A percentile compares a stretch with the other conserved stretches of the same genome.
These are phyloP conservation scores for Pseudomugil gertrudae DNA, from an alignment of 2,797 vertebrate species.

Conservation along the genomic window DNA sequence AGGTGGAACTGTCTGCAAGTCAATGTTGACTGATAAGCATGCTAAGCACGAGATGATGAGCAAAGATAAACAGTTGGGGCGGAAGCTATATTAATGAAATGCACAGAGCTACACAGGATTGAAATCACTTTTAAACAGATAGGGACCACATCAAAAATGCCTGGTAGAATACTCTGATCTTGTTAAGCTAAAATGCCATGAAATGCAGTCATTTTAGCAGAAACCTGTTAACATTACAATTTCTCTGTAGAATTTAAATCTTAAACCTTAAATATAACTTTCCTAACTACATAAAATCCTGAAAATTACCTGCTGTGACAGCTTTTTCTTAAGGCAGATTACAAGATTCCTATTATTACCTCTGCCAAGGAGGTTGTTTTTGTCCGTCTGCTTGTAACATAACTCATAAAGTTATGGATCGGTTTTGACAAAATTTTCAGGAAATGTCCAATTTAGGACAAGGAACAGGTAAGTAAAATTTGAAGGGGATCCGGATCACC, in stretches of 20 bases:
- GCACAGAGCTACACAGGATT: not conserved
- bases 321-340: slow-evolving; percentile 8
- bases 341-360: too few relatives aligned
- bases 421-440: too few relatives aligned
- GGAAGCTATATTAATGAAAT: slow-evolving; percentile 7
- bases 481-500: too few relatives aligned
- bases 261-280: not conserved
- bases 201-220: not conserved
- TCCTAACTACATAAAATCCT: not conserved
- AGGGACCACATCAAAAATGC: slow-evolving; percentile 25
- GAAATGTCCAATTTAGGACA: too few relatives aligned
- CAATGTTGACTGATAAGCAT: slow-evolving; percentile 16
- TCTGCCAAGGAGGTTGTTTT: too few relatives aligned
- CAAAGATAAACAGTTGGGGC: slow-evolving; percentile 4
- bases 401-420: too few relatives aligned
- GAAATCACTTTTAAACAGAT: slow-evolving; percentile 10
- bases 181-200: not conserved
- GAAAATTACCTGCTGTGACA: not conserved
- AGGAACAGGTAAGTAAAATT: too few relatives aligned
- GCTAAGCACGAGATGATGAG: slow-evolving; percentile 4
- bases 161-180: not conserved
- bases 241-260: not conserved
- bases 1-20: slow-evolving; percentile 18
- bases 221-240: not conserved
- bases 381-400: too few relatives aligned